phyloP scores from a whole-genome alignment of 2,113 vertebrate species.

The Phalacrocorax brasilianus region DNA sequence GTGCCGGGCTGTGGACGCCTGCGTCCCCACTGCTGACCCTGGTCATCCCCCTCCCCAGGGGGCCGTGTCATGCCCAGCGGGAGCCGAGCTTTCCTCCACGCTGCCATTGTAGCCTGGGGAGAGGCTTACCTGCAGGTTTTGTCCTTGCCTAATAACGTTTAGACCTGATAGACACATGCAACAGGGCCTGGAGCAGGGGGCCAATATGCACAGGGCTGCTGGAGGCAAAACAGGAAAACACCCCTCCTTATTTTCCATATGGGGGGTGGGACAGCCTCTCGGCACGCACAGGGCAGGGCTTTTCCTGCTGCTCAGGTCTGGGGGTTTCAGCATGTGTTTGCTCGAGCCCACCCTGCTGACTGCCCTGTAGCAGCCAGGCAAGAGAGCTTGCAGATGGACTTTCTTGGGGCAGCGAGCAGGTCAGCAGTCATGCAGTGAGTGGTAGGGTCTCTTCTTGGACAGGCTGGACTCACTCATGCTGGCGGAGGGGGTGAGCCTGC shows the following conservation, averaged over 20 bases:
- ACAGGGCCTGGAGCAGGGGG: background rate
- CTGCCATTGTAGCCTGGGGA: background rate
- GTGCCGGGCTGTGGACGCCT: constrained; percentile 13
- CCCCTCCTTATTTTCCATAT: background rate
- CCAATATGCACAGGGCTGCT: background rate
- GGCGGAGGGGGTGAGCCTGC: background rate
- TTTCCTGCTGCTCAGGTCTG: background rate
- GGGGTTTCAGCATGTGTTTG: background rate
- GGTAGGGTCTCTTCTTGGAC: fast-evolving
- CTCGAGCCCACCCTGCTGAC: background rate
- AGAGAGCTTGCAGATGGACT: background rate
- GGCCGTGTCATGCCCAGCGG: background rate
- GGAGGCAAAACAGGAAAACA: constrained; percentile 30
- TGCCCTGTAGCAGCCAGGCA: background rate
- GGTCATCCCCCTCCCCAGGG: constrained; percentile 30
- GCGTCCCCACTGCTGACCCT: constrained; percentile 48
- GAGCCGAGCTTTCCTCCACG: background rate
- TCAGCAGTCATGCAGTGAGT: background rate
- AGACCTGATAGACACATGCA: background rate
- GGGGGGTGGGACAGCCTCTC: background rate
- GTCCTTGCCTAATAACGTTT: background rate
- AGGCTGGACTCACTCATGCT: background rate
- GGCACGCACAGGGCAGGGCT: background rate
- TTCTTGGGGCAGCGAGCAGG: background rate
- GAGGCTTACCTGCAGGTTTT: constrained; percentile 48